Evolutionary conservation across 1,140 invertebrate species (phyloP), one percentile per base, ranked within the genome.

Genomic region (Luehdorfia chinensis): DNA sequence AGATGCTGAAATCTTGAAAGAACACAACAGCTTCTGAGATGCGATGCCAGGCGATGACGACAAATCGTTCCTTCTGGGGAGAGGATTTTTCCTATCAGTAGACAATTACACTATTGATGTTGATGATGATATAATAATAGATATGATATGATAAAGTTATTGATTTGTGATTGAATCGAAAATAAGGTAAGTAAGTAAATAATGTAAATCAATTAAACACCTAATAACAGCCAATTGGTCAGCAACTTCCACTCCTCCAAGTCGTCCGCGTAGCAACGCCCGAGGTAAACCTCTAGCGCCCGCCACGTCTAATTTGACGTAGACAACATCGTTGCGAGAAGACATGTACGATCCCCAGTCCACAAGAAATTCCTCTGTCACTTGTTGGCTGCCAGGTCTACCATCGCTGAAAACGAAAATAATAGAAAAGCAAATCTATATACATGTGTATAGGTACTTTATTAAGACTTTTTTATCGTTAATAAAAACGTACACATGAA

Each of bases 291-390:
- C 95, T 18, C 92, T 89, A 9, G 95, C 92, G 1, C 97, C 97
- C 30, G 96, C 87, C 0, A 96, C 95, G 86, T 98, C 97, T 61
- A 97, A 87, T 59, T 93, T 92, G 11, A 96, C 92, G 83, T 96
- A 95, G 14, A 98, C 95, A 43, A 97, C 93, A 81, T 96, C 95
- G 66, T 95, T 95, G 47, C 94, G 92, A 50, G 95, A 96, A 28
- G 95, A 94, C 92, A 98, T 93, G 79, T 97, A 98, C 1, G 94
- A 96, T 7, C 94, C 94, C 95, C 96, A 98, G 70, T 96, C 94
- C 50, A 98, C 90, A 23, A 88, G 76, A 84, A 96, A 97, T 72
- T 94, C 91, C 49, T 96, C 94, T 0, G 93, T 95, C 18, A 97
- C 95, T 19, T 93, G 91, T 68, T 96, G 94, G 49, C 93, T 94